Base-by-base conservation (phyloP, 2,888 invertebrate genomes). In the Melinopterus prodromus region DNA sequence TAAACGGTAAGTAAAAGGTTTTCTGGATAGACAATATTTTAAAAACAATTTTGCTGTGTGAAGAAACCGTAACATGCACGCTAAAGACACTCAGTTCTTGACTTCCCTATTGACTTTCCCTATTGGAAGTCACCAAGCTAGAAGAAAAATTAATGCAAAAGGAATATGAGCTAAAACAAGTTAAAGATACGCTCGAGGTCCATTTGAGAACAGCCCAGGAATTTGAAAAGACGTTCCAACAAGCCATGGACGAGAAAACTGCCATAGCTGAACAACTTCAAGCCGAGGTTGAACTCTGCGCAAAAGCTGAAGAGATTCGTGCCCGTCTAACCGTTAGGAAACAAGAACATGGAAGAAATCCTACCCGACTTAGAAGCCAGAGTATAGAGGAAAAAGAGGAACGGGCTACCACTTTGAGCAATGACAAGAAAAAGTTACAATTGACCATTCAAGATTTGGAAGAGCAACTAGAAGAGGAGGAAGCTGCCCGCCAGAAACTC, bases 381-480 rank as follows among this genome's bases (percentile, higher is more conserved):
- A 80, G 95, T n/a, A n/a, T 99, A 84, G 99, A 99, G 89, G 99
- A 99, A 87, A 99, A 99, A 88, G 99, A 99, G 89, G 98, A 99
- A 86, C 92, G 98, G 69, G 93, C 93, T 71, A 93, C 93, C 78
- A 92, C 93, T 26, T 90, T 98, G 83, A 93, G 92, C 82, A 94
- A 94, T 84, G 99, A 99, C 87, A 98, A 98, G 91, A 99, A 99
- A 90, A 97, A 98, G 85, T 90, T 98, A 37, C 96, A 98, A 88
- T 91, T 96, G 77, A 97, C 97, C 84, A 97, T 99, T 86, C 97
- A 94, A 91, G 98, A 98, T 88, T 90, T 98, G 80, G 98, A 98
- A 88, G 98, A 98, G 86, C 98, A 98, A 87, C 90, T 99, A 77
- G 99, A 99, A 87, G 99, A 99, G 86, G 99, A 99, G 87, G 99